Base-by-base conservation (phyloP, 1,140 invertebrate species). In the Pseudomyrmex flavicornis region DNA sequence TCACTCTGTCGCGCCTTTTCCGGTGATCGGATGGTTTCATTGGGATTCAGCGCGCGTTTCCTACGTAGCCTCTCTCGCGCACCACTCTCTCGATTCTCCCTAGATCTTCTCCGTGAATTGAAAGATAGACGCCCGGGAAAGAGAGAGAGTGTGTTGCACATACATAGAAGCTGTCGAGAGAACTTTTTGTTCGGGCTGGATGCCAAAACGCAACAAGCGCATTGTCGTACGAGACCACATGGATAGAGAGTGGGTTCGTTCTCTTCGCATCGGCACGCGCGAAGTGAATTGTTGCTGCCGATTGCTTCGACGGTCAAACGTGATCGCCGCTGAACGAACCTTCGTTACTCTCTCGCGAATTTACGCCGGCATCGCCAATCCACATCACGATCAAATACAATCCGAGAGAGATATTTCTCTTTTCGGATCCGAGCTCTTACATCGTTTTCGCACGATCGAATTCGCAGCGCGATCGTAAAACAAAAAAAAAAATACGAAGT, bases 171-270 rank as follows among this genome's bases (percentile, higher is more conserved):
- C 1, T 7, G n/a, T 15, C 2, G 54, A 35, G 17, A 46, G 13
- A 2, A 2, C 7, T 22, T 9, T 69, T 59, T 48, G 48, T 73
- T 58, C 54, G 73, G 86, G 84, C 79, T 13, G 20, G 61, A 15
- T 85, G 86, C 86, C 86, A 87, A 83, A 83, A 87, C 52, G 86
- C 86, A 87, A 87, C 86, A 87, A 87, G 86, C 86, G 50, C 15
- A 69, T 86, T 70, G 62, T 48, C 61, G 35, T 22, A 48, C 52
- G n/a, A 7, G 20, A 20, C 17, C 17, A 26, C 20, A 35, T 35
- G 35, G 35, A 35, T 35, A 15, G 65, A 15, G 65, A 20, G 50
- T 7, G 50, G 62, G 44, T 54, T 54, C 74, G 58, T 62, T 26
- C 22, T 26, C 20, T 22, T 12, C 48, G 62, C 62, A 35, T 54